A percentile compares a stretch with the other conserved stretches of the same genome.
Conservation (phyloP, 2,797 vertebrate genomes). For the Alcedo quadribrachys region DNA sequence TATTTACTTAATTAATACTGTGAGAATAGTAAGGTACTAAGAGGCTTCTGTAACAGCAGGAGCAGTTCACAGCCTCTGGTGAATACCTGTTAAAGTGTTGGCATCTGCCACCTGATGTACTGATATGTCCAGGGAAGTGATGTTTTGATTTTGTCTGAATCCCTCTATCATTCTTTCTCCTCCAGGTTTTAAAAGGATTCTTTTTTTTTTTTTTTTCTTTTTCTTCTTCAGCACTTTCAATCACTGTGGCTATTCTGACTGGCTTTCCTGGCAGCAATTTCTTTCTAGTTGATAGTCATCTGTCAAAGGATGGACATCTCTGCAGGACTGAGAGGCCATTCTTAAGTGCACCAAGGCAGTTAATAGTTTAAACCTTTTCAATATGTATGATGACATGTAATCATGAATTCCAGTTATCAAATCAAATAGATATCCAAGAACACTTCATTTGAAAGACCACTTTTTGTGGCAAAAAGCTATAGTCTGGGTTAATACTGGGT, state of each 20-base stretch:
- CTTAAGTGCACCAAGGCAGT: background rate
- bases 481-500: background rate
- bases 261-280: background rate
- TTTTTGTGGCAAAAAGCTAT: background rate
- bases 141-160: background rate
- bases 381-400: background rate
- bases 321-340: background rate
- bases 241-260: background rate
- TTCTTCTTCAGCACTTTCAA: background rate
- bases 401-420: background rate
- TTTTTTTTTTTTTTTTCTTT: background rate
- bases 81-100: background rate
- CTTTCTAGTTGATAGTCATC: background rate
- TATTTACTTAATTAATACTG: background rate
- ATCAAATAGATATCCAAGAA: background rate
- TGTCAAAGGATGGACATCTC: background rate
- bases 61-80: background rate
- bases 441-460: background rate
- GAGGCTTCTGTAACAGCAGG: background rate
- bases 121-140: background rate
- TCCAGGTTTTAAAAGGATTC: background rate
- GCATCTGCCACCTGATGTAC: background rate
- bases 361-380: background rate
- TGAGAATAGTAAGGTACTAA: background rate
- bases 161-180: background rate